These are phyloP conservation scores for Apoda limacodes DNA, from an alignment of 2,888 invertebrate species.

Conservation along the genomic window DNA sequence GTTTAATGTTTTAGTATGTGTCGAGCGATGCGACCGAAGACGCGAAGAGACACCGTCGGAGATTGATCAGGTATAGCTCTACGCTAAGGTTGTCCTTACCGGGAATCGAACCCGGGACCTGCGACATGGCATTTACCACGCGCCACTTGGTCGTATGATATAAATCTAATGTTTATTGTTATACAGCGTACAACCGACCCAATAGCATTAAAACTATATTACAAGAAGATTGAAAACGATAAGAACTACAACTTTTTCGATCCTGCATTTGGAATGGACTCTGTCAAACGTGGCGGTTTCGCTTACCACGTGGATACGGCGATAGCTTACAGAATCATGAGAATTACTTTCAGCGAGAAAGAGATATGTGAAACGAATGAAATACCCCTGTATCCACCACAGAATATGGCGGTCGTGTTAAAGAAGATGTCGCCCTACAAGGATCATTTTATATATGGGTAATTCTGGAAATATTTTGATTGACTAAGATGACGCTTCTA, in stretches of 20 bases:
- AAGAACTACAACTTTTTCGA: slow-evolving; percentile 55
- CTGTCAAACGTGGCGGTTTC: slow-evolving; percentile 74
- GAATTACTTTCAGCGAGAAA: slow-evolving; percentile 71
- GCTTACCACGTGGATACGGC: slow-evolving; percentile 78
- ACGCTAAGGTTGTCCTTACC: too few relatives aligned
- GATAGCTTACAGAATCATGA: slow-evolving; percentile 76
- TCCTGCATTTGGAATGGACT: slow-evolving; percentile 66
- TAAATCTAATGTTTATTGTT: too few relatives aligned
- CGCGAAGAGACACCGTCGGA: too few relatives aligned
- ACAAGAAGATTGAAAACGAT: slow-evolving; percentile 61
- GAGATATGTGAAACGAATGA: slow-evolving; percentile 77
- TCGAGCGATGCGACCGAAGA: too few relatives aligned
- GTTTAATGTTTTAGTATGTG: too few relatives aligned
- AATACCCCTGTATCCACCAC: slow-evolving; percentile 71
- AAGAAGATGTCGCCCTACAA: slow-evolving; percentile 73
- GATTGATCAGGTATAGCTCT: too few relatives aligned
- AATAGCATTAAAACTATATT: slow-evolving; percentile 67
- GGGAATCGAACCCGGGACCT: too few relatives aligned
- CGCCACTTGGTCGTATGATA: too few relatives aligned
- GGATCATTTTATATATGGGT: slow-evolving; percentile 73
- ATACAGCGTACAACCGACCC: slow-evolving; percentile 74
- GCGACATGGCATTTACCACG: too few relatives aligned
- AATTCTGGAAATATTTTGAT: too few relatives aligned
- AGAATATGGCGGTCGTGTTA: slow-evolving; percentile 66
- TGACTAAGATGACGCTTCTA: too few relatives aligned